Conservation (phyloP, 2,888 invertebrate genomes). For the Eupithecia insigniata region DNA sequence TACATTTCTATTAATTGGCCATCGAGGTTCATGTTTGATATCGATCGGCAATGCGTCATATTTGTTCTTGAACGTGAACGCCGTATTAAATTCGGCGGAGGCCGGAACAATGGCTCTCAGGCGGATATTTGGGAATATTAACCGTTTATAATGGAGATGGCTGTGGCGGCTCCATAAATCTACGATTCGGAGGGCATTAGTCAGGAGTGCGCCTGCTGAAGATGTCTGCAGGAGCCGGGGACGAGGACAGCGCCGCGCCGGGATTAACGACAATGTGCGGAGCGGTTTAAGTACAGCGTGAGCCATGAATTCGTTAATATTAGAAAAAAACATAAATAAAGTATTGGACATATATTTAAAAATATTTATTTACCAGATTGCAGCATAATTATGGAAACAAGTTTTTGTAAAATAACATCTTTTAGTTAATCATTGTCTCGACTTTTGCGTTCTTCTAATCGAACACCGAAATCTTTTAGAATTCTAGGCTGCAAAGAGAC, state of each 20-base stretch:
- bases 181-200: constrained; percentile 33
- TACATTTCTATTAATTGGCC: background rate
- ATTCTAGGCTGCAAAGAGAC: too few species aligned
- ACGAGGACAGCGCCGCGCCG: too few species aligned
- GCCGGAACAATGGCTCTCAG: constrained; percentile 23
- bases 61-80: background rate
- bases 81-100: background rate
- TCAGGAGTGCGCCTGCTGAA: constrained; percentile 35
- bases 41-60: constrained; percentile 11
- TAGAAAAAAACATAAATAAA: too few species aligned
- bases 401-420: too few species aligned
- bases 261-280: background rate
- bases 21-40: background rate
- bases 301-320: too few species aligned
- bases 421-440: too few species aligned
- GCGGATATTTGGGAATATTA: constrained; percentile 27
- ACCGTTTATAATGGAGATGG: constrained; percentile 27
- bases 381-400: too few species aligned
- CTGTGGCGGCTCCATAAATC: constrained; percentile 31
- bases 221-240: constrained; percentile 20
- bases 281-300: too few species aligned
- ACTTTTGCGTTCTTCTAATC: too few species aligned
- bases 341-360: too few species aligned
- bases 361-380: too few species aligned
- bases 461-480: too few species aligned